A percentile compares a stretch with the other conserved stretches of the same genome.
Evolutionary conservation across 1,140 invertebrate species (phyloP).

Genomic region (Listronotus bonariensis): DNA sequence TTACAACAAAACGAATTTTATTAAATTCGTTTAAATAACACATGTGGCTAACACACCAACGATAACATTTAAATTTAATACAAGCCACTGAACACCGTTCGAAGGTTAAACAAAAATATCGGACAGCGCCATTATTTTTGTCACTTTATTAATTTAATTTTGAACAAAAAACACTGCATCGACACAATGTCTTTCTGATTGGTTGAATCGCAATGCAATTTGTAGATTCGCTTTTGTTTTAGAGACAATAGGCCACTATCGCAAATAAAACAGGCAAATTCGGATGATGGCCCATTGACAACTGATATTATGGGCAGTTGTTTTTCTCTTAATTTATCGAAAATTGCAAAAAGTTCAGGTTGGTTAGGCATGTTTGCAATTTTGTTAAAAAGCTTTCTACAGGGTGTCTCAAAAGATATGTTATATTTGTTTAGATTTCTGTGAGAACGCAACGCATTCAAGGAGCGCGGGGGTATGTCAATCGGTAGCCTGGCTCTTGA

Average conservation of each 20-base stretch:
- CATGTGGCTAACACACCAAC: background rate
- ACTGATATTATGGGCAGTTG: conserved; percentile 22
- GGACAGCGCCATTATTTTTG: conserved; percentile 44
- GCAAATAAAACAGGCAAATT: conserved; percentile 52
- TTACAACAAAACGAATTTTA: background rate
- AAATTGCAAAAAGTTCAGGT: conserved; percentile 34
- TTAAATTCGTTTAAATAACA: background rate
- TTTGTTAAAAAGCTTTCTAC: conserved; percentile 5
- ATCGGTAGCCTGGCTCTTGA: no score
- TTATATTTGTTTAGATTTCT: no score
- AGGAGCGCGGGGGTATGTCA: no score
- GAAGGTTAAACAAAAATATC: conserved; percentile 48
- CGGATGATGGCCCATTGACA: conserved; percentile 32
- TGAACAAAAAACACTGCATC: conserved; percentile 49
- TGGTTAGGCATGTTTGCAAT: conserved; percentile 16
- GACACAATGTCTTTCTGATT: conserved; percentile 56
- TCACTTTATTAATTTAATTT: conserved; percentile 49
- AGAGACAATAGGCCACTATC: conserved; percentile 50
- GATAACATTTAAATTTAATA: conserved; percentile 46
- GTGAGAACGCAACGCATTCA: no score
- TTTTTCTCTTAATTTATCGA: conserved; percentile 36
- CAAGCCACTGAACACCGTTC: conserved; percentile 40
- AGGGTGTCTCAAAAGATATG: no score
- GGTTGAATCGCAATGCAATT: conserved; percentile 57
- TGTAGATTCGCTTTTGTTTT: conserved; percentile 54